Conservation (phyloP, 2,113 vertebrate species). For the Rhabdomys dilectus region DNA sequence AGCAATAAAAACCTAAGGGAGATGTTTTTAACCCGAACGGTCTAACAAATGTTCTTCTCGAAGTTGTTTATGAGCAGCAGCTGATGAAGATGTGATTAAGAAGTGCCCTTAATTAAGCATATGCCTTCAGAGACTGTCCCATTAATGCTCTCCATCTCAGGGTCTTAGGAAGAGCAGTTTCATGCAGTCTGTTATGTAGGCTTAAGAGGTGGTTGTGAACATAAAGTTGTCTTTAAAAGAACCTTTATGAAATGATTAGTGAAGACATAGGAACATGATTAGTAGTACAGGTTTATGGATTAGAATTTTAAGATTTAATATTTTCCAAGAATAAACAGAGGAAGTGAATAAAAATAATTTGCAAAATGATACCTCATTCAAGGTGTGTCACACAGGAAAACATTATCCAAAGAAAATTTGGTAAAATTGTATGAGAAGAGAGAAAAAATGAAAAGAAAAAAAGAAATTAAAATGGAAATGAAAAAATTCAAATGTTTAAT, state of each 20-base stretch:
- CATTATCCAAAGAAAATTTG: neutral
- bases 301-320: neutral
- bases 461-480: neutral
- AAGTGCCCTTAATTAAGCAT: too few species aligned
- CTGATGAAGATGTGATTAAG: neutral
- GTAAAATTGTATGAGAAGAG: neutral
- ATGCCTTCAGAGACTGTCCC: fast-evolving
- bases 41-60: neutral
- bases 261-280: neutral
- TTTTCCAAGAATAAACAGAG: neutral
- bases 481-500: neutral
- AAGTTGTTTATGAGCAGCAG: neutral
- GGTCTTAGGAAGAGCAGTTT: neutral
- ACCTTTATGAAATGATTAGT: neutral
- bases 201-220: neutral
- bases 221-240: neutral
- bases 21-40: too few species aligned
- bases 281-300: neutral
- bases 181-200: neutral
- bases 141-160: neutral
- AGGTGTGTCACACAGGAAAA: neutral
- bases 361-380: neutral
- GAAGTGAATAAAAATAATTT: neutral
- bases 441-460: neutral
- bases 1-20: neutral